phyloP scores from a whole-genome alignment of 2,888 invertebrate species.

The Phaonia tiefii region DNA sequence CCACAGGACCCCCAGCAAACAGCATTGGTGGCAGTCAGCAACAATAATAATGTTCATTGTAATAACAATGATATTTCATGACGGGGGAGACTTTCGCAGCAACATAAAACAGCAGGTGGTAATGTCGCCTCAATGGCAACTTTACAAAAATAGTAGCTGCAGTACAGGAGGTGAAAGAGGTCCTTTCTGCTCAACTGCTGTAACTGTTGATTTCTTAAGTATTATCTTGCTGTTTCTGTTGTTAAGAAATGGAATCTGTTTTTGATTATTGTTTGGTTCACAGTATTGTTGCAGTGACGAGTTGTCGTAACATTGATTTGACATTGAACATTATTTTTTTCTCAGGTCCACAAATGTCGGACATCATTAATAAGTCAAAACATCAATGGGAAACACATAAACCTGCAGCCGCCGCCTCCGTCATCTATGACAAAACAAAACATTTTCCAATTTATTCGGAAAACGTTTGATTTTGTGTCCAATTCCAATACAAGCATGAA shows the following conservation, averaged over 20 bases:
- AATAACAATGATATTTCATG: slow-evolving; percentile 31
- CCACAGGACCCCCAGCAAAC: slow-evolving; percentile 14
- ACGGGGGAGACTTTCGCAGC: not conserved
- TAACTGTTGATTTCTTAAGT: slow-evolving; percentile 25
- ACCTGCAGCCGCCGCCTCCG: not conserved
- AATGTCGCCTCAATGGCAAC: too few relatives aligned
- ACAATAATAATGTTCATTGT: slow-evolving; percentile 29
- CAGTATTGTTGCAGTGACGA: not conserved
- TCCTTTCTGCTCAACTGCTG: not conserved
- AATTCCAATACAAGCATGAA: not conserved
- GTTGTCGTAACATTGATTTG: slow-evolving; percentile 30
- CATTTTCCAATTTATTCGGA: slow-evolving; percentile 29
- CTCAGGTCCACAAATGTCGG: not conserved
- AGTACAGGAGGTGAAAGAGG: not conserved
- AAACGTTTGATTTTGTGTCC: slow-evolving; percentile 27
- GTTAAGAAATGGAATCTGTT: not conserved
- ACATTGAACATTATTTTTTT: slow-evolving; percentile 27
- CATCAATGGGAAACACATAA: slow-evolving; percentile 13
- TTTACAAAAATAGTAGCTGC: too few relatives aligned
- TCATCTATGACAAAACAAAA: slow-evolving; percentile 10
- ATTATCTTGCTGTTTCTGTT: not conserved
- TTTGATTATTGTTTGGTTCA: not conserved
- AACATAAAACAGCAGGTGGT: slow-evolving; percentile 31
- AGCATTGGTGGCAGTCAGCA: not conserved
- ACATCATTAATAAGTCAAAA: slow-evolving; percentile 31